Evolutionary conservation across 1,140 invertebrate species (phyloP).

Genomic region (Pararge aegeria): DNA sequence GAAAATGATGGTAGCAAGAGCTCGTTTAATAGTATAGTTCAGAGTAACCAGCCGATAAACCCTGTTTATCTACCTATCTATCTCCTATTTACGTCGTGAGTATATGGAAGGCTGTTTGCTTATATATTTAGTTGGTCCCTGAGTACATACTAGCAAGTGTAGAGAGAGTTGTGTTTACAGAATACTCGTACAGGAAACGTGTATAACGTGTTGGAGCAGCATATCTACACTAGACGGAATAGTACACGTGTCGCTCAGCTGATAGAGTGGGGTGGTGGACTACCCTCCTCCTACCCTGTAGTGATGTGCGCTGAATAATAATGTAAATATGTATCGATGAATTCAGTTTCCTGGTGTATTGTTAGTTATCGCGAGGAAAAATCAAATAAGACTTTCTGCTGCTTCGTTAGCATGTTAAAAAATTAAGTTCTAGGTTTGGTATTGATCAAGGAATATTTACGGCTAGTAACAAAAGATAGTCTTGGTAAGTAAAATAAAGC

Average conservation of each 20-base stretch:
- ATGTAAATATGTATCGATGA: background rate
- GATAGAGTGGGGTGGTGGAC: constrained; percentile 52
- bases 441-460: too few relatives aligned
- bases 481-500: too few relatives aligned
- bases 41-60: too few relatives aligned
- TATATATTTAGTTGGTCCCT: background rate
- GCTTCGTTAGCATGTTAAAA: too few relatives aligned
- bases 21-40: too few relatives aligned
- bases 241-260: constrained; percentile 70
- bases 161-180: background rate
- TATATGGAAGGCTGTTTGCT: background rate
- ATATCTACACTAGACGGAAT: constrained; percentile 30
- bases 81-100: background rate
- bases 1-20: too few relatives aligned
- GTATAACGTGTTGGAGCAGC: constrained; percentile 1
- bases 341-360: background rate
- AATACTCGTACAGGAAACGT: background rate
- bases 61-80: background rate
- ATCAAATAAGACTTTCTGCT: too few relatives aligned
- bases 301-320: background rate
- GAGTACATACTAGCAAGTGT: background rate
- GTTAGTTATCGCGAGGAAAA: too few relatives aligned
- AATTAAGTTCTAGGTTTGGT: too few relatives aligned
- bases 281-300: constrained; percentile 37
- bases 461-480: too few relatives aligned